phyloP scores from a whole-genome alignment of 2,797 vertebrate genomes.

The Chelon labrosus region DNA sequence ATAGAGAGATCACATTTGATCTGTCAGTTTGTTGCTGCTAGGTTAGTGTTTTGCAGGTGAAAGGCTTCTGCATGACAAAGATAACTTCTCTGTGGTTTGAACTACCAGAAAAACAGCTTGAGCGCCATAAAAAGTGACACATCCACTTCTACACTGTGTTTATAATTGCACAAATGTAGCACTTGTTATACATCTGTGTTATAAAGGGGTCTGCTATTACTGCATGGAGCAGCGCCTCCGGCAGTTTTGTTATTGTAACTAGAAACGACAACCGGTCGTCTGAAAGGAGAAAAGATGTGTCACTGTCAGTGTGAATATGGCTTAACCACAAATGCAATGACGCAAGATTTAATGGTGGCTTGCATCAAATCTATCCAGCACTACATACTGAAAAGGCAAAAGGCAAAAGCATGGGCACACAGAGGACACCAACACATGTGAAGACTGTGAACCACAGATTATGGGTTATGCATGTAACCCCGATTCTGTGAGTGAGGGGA shows the following conservation, averaged over 20 bases:
- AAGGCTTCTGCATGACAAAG: constrained; percentile 8
- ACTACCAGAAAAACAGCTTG: constrained; percentile 4
- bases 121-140: constrained; percentile 46
- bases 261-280: constrained; percentile 61
- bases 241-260: constrained; percentile 62
- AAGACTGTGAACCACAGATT: constrained; percentile 22
- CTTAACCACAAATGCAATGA: constrained; percentile 36
- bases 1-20: neutral
- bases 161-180: constrained; percentile 34
- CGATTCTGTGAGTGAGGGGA: constrained; percentile 10
- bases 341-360: constrained; percentile 62
- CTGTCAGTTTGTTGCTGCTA: neutral
- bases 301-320: constrained; percentile 67
- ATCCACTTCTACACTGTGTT: constrained; percentile 30
- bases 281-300: constrained; percentile 71
- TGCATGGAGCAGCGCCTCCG: constrained; percentile 46
- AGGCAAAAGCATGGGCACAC: constrained; percentile 32
- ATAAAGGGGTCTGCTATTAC: constrained; percentile 48
- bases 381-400: constrained; percentile 31
- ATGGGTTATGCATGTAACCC: constrained; percentile 34
- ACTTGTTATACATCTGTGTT: constrained; percentile 45
- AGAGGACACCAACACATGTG: constrained; percentile 20
- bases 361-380: constrained; percentile 39
- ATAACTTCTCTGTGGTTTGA: constrained; percentile 10
- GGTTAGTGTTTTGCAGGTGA: neutral